phyloP scores from a whole-genome alignment of 2,888 invertebrate species.

The Thalpophila matura region DNA sequence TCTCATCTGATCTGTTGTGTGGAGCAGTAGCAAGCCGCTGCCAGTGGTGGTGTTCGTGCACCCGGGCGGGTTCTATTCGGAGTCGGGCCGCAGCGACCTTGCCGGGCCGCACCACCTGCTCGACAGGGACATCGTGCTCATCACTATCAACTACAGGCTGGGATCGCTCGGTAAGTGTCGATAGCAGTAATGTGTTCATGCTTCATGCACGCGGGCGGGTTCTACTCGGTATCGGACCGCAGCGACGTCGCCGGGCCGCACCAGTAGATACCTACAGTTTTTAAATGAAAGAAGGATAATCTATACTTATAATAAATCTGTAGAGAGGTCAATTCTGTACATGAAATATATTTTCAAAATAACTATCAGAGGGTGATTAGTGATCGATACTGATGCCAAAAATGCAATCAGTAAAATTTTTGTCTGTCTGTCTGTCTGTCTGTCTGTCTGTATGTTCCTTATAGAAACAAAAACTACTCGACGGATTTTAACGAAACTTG shows the following conservation, averaged over 20 bases:
- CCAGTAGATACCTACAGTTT: conserved; percentile 93
- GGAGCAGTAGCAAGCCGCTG: conserved; percentile 63
- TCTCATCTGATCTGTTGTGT: not conserved
- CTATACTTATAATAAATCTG: too few species aligned
- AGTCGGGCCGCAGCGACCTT: conserved; percentile 91
- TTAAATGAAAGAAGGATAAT: too few species aligned
- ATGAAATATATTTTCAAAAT: too few species aligned
- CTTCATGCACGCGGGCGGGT: conserved; percentile 93
- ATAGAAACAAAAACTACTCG: too few species aligned
- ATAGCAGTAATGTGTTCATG: too few species aligned
- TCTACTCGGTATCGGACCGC: conserved; percentile 91
- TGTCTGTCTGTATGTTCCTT: too few species aligned
- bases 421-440: too few species aligned
- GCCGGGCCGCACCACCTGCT: conserved; percentile 92
- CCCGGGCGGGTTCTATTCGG: conserved; percentile 92
- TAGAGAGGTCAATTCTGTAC: too few species aligned
- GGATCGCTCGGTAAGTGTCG: conserved; percentile 86
- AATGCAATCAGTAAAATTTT: too few species aligned
- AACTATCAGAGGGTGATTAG: too few species aligned
- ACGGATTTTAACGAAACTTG: too few species aligned
- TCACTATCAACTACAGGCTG: conserved; percentile 92
- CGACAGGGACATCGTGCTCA: conserved; percentile 92
- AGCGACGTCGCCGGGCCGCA: conserved; percentile 91
- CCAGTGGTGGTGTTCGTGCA: conserved; percentile 93
- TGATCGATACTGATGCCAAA: too few species aligned